Base-by-base conservation (phyloP, 2,113 vertebrate genomes). In the Macaca nemestrina region DNA sequence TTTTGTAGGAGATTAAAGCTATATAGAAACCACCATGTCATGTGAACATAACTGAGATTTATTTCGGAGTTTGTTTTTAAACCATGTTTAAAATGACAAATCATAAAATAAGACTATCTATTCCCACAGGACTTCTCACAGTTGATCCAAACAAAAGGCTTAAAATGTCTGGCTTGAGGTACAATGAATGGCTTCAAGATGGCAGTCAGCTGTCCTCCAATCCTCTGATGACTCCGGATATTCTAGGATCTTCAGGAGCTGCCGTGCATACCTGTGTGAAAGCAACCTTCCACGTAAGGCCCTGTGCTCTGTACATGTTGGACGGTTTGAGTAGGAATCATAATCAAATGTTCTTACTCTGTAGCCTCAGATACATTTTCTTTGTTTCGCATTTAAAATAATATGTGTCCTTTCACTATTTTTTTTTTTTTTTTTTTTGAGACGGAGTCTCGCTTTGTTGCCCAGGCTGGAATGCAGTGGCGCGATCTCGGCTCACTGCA, bases 141-240 rank as follows among this genome's bases (percentile, higher is more conserved):
- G 99, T 99, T 67, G 99, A 99, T 98, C 99, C 99, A 97, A 99
- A 99, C 98, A 99, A 99, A 98, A 99, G 99, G 98, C 99, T 99
- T 98, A 99, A 99, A 98, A 99, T 99, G 99, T 99, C 99, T 30
- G 99, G 99, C 92, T 98, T 99, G 90, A 99, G 99, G 61, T 99
- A 99, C 98, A 99, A 99, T 0, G 99, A 99, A 92, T 99, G 99
- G 99, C 99, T 99, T 78, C 99, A 99, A 98, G 99, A 99, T 32
- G 99, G 99, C 98, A 99, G 99, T 97, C 99, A 99, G 98, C 99
- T 99, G 82, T 99, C 99, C 91, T 99, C 99, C 40, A 99, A 99
- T 93, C 99, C 99, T 27, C 99, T 99, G 30, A 99, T 99, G 99
- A 99, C 99, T 3, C 99, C 99, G 0, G 99, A 99, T 98, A 99